Conservation (phyloP, 2,113 vertebrate species). For the Reinhardtius hippoglossoides region DNA sequence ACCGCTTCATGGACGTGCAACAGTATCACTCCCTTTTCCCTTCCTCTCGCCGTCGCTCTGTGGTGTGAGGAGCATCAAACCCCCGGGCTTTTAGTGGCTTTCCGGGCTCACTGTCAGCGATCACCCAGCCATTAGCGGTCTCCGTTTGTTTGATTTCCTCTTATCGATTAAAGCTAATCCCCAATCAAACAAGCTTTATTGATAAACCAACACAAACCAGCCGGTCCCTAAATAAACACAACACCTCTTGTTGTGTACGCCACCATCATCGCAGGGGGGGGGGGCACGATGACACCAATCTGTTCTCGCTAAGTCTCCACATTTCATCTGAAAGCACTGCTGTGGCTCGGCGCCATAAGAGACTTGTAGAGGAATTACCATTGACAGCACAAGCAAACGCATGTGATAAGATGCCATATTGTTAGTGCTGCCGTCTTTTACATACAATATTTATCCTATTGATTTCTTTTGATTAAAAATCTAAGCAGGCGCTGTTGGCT, state of each 20-base stretch:
- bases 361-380: slow-evolving; percentile 44
- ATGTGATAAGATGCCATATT: slow-evolving; percentile 59
- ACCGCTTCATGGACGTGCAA: background rate
- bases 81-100: slow-evolving; percentile 53
- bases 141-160: slow-evolving; percentile 75
- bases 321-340: background rate
- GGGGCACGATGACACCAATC: no score
- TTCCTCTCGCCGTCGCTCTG: background rate
- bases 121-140: slow-evolving; percentile 73
- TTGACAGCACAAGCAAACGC: slow-evolving; percentile 52
- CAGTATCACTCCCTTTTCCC: background rate
- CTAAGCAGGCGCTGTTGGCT: slow-evolving; percentile 36
- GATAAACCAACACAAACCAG: slow-evolving; percentile 64
- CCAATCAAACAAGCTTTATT: slow-evolving; percentile 77
- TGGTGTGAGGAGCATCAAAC: slow-evolving; percentile 38
- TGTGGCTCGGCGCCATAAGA: slow-evolving; percentile 35
- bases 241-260: background rate
- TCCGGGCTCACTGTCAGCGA: slow-evolving; percentile 67
- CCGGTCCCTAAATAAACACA: slow-evolving; percentile 66
- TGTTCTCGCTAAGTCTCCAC: no score
- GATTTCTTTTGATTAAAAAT: slow-evolving; percentile 77
- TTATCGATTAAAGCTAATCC: slow-evolving; percentile 76
- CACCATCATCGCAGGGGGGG: no score
- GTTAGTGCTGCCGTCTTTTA: slow-evolving; percentile 57
- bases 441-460: slow-evolving; percentile 76